These are phyloP conservation scores for Mechanitis mazaeus DNA, from an alignment of 2,888 invertebrate species.

Conservation along the genomic window DNA sequence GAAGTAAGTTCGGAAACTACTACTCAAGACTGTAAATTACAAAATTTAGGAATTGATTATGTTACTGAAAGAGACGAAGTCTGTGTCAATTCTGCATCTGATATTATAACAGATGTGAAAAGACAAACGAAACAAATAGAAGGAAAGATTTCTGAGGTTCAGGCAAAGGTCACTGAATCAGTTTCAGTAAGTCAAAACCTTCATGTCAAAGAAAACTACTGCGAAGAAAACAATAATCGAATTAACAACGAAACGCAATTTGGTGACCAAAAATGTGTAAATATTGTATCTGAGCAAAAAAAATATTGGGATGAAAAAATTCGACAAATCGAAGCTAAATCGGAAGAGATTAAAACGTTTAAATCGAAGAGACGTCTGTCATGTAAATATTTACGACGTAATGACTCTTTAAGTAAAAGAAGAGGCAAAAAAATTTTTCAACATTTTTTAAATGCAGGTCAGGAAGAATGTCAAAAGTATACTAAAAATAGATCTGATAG, in stretches of 20 bases:
- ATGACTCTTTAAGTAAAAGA: constrained; percentile 65
- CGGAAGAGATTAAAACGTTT: constrained; percentile 49
- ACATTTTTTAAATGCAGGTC: constrained; percentile 49
- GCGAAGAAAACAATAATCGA: constrained; percentile 31
- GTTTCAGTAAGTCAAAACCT: constrained; percentile 72
- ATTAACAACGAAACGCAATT: constrained; percentile 46
- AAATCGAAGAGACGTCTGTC: constrained; percentile 53
- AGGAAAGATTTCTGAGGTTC: constrained; percentile 75
- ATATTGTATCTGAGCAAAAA: constrained; percentile 68
- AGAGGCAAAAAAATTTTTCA: constrained; percentile 64
- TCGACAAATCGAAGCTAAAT: constrained; percentile 60
- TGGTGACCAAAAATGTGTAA: constrained; percentile 45
- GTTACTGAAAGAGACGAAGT: constrained; percentile 40
- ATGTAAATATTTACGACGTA: constrained; percentile 54
- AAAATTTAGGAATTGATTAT: constrained; percentile 36
- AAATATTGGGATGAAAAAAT: constrained; percentile 73
- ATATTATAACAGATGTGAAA: constrained; percentile 67
- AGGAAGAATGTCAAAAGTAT: constrained; percentile 19
- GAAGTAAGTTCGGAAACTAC: constrained; percentile 38
- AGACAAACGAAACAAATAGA: constrained; percentile 58
- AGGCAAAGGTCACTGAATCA: constrained; percentile 72
- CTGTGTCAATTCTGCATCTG: constrained; percentile 73
- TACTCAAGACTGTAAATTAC: constrained; percentile 36
- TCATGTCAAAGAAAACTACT: constrained; percentile 37
- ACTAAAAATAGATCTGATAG: constrained; percentile 11